Conservation (phyloP, 2,888 invertebrate species). For the Diachrysia chrysitis region DNA sequence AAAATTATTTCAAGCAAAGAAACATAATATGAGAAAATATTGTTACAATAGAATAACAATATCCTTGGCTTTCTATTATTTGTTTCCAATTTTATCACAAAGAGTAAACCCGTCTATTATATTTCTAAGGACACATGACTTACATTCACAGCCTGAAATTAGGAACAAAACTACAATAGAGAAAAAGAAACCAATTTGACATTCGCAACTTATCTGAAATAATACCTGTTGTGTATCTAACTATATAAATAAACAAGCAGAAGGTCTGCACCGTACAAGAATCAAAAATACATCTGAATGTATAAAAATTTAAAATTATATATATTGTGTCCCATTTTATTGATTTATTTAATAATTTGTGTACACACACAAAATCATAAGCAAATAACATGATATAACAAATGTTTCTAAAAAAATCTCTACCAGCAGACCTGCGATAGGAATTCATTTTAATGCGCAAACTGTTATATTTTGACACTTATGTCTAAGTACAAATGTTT, state of each 20-base stretch:
- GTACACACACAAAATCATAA: too few species aligned
- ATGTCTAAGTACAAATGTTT: too few species aligned
- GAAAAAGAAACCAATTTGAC: constrained; percentile 48
- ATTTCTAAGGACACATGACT: constrained; percentile 22
- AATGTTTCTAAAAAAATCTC: too few species aligned
- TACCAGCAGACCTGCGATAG: too few species aligned
- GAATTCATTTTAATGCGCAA: too few species aligned
- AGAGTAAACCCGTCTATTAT: constrained; percentile 18
- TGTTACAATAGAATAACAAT: background rate
- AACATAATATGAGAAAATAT: background rate
- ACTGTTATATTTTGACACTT: too few species aligned
- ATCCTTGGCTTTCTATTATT: constrained; percentile 8
- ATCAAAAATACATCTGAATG: background rate
- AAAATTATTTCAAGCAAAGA: background rate
- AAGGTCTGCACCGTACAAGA: background rate
- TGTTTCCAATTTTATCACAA: constrained; percentile 7
- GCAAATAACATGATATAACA: too few species aligned
- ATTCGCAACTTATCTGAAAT: constrained; percentile 48
- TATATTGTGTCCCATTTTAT: too few species aligned
- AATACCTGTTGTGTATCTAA: constrained; percentile 36
- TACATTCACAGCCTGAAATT: constrained; percentile 29
- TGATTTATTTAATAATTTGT: too few species aligned
- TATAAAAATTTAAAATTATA: too few species aligned
- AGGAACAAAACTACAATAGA: constrained; percentile 41
- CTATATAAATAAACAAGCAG: background rate